Evolutionary conservation across 2,113 vertebrate species (phyloP), one percentile per base, ranked within the genome.

Genomic region (Poeciliopsis occidentalis): DNA sequence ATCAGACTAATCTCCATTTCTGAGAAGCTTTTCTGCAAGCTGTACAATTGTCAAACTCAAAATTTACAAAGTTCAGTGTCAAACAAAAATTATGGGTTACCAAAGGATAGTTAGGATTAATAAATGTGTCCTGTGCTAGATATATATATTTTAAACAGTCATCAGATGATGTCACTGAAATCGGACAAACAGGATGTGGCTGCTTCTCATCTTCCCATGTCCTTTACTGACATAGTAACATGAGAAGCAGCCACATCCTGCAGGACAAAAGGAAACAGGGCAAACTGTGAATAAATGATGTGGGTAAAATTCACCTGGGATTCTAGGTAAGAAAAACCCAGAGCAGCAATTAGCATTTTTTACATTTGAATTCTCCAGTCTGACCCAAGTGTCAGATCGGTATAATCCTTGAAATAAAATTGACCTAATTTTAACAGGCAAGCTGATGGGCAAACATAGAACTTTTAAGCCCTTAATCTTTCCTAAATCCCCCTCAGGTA

Each of bases 401-500:
- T 69, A 76, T 85, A 80, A 84, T 86, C 81, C 79, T 75, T 77
- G 64, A 85, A 90, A 79, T 65, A 84, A 63, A 74, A 80, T 37
- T 79, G 82, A 71, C 81, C 80, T 73, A 62, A 81, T 85, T 87
- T 83, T 62, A 84, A 85, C 78, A 66, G 73, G 73, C 74, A 81
- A 27, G 79, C 78, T 82, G 78, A 37, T 62, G 71, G 79, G 66
- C 76, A 89, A 84, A 84, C 80, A 41, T 13, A 71, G 64, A 84
- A 82, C 69, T 81, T 77, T 79, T 83, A 88, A 86, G 70, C 61
- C 72, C 60, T 79, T 87, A 85, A 88, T 83, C 84, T 79, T 84
- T 73, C 22, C 17, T 62, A 81, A 86, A 85, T 87, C 76, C 85
- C 13, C 19, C 39, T 77, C 87, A 65, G 81, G 78, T 86, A 70